Conservation (phyloP, 1,140 invertebrate genomes). For the Conus ventricosus region DNA sequence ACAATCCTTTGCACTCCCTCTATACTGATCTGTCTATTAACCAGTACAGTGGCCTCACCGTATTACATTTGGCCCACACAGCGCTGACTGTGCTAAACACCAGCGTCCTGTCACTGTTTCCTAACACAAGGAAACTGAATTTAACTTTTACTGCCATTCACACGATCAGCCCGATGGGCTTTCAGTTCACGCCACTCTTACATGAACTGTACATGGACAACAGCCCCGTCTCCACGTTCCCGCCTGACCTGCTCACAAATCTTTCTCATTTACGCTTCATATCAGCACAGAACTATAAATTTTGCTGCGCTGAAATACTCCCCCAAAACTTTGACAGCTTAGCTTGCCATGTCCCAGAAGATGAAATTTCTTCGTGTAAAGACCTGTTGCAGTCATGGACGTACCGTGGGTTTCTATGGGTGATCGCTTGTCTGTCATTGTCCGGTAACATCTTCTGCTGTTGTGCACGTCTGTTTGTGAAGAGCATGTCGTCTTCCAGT, state of each 20-base stretch:
- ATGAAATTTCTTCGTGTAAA: constrained; percentile 55
- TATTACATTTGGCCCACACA: background rate
- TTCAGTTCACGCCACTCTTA: background rate
- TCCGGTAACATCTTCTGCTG: too few species aligned
- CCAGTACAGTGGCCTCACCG: background rate
- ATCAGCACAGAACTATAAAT: constrained; percentile 37
- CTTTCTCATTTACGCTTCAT: constrained; percentile 25
- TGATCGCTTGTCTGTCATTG: too few species aligned
- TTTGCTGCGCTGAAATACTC: constrained; percentile 48
- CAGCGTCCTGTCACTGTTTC: constrained; percentile 4
- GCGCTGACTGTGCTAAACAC: background rate
- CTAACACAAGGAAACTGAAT: background rate
- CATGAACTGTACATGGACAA: background rate
- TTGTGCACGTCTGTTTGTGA: too few species aligned
- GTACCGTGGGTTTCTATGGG: too few species aligned
- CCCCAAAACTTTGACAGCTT: constrained; percentile 20
- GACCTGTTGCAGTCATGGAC: constrained; percentile 45
- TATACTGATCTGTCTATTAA: background rate
- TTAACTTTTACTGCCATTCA: background rate
- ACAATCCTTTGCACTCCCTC: constrained; percentile 1
- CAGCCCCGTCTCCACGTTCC: background rate
- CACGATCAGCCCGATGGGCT: background rate
- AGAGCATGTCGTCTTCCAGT: background rate
- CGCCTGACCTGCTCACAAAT: background rate
- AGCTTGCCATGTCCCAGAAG: constrained; percentile 31